Conservation (phyloP, 2,888 invertebrate genomes). For the Eupithecia subumbrata region DNA sequence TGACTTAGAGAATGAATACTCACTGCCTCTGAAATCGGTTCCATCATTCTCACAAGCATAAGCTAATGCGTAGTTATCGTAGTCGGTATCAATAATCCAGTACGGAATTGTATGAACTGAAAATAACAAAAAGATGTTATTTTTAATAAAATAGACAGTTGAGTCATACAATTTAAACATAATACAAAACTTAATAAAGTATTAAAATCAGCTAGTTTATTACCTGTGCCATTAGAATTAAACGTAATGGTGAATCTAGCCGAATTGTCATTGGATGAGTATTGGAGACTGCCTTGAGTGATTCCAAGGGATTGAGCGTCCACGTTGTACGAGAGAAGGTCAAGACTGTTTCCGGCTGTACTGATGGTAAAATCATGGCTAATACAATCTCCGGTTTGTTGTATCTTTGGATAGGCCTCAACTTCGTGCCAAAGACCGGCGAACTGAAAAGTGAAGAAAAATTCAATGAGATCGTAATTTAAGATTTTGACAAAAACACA, state of each 20-base stretch:
- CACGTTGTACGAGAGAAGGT: conserved; percentile 49
- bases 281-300: conserved; percentile 41
- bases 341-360: conserved; percentile 30
- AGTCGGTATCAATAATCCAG: conserved; percentile 81
- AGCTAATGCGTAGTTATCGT: conserved; percentile 83
- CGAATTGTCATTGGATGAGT: conserved; percentile 36
- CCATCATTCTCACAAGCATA: conserved; percentile 82
- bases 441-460: conserved; percentile 36
- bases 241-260: conserved; percentile 40
- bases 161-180: background rate
- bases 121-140: conserved; percentile 24
- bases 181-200: background rate
- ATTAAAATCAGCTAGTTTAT: background rate
- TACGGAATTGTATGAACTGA: conserved; percentile 57
- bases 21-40: conserved; percentile 54
- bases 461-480: background rate
- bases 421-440: conserved; percentile 51
- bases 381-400: conserved; percentile 50
- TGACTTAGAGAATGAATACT: conserved; percentile 24
- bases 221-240: conserved; percentile 37
- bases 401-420: conserved; percentile 48
- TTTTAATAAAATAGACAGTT: background rate
- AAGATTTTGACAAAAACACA: background rate
- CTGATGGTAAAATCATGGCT: conserved; percentile 45
- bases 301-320: conserved; percentile 44